Evolutionary conservation across 2,113 vertebrate species (phyloP).

Genomic region (Hydrochoerus hydrochaeris): DNA sequence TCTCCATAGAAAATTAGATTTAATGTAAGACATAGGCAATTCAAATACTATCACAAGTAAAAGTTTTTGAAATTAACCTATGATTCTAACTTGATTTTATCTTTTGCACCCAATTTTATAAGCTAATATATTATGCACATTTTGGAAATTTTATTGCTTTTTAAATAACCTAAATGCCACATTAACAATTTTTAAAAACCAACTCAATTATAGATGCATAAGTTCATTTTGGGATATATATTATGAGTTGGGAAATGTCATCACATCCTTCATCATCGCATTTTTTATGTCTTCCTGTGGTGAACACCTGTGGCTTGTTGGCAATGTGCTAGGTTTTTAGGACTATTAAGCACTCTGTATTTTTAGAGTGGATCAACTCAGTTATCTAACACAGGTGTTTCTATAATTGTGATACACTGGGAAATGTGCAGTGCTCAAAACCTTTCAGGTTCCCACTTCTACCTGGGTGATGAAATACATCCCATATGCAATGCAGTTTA

Average conservation of each 20-base stretch:
- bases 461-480: not conserved
- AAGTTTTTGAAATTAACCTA: not conserved
- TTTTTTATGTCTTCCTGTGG: constrained; percentile 82
- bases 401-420: constrained; percentile 81
- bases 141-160: constrained; percentile 57
- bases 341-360: constrained; percentile 80
- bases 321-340: constrained; percentile 79
- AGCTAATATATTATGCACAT: constrained; percentile 43
- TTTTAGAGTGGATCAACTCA: constrained; percentile 80
- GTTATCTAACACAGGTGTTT: constrained; percentile 86
- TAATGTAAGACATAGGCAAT: not conserved
- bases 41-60: not conserved
- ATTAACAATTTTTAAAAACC: constrained; percentile 77
- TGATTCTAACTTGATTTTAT: constrained; percentile 8
- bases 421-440: constrained; percentile 69
- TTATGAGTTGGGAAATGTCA: constrained; percentile 84
- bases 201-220: constrained; percentile 81
- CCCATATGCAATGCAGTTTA: not conserved
- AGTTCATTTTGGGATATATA: constrained; percentile 80
- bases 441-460: constrained; percentile 54
- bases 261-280: constrained; percentile 81
- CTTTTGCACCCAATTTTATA: constrained; percentile 38
- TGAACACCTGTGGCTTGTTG: constrained; percentile 87
- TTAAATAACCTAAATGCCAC: constrained; percentile 69
- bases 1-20: constrained; percentile 4